Conservation (phyloP, 2,797 vertebrate genomes). For the Bovichtus diacanthus region DNA sequence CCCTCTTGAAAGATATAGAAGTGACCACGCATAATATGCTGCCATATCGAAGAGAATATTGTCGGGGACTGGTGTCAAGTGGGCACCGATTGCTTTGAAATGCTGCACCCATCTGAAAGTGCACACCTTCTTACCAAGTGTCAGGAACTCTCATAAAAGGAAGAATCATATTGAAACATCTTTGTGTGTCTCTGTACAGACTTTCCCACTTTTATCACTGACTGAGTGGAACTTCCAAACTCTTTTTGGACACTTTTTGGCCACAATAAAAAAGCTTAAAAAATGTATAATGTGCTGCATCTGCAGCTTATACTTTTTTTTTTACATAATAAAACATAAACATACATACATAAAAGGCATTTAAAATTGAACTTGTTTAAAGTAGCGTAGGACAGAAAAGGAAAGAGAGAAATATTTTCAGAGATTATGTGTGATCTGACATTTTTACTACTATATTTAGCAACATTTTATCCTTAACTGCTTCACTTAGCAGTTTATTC, state of each 20-base stretch:
- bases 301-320: too few relatives aligned
- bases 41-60: slow-evolving; percentile 11
- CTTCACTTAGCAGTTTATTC: not conserved
- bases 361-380: not conserved
- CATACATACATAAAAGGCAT: not conserved
- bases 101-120: slow-evolving; percentile 8
- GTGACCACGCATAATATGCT: not conserved
- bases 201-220: not conserved
- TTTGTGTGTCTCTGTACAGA: not conserved
- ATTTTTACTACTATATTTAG: not conserved
- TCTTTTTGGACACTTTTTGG: not conserved
- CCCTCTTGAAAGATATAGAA: slow-evolving; percentile 13
- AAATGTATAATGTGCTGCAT: too few relatives aligned
- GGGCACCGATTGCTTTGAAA: slow-evolving; percentile 32
- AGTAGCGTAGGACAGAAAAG: not conserved
- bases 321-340: too few relatives aligned
- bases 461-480: not conserved
- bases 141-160: not conserved
- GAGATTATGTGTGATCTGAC: too few relatives aligned
- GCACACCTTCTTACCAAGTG: slow-evolving; percentile 17
- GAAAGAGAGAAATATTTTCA: not conserved
- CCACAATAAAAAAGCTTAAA: not conserved
- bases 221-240: not conserved
- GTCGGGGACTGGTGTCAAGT: slow-evolving; percentile 4
- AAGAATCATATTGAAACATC: not conserved